Base-by-base conservation (phyloP, 2,888 invertebrate genomes). In the Tillus elongatus region DNA sequence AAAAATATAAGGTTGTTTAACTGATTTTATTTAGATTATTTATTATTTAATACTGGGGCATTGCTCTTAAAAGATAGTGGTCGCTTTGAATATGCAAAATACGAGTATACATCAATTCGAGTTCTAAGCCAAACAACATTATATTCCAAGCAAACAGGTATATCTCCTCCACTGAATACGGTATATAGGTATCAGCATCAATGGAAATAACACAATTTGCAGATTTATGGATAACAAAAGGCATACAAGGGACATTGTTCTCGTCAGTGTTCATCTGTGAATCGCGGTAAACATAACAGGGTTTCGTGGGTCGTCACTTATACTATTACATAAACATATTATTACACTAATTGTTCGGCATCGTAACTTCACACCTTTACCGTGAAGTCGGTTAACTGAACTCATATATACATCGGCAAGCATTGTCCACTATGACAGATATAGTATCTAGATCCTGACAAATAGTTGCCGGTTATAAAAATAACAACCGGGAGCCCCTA, bases 291-390 rank as follows among this genome's bases (percentile, higher is more conserved):
- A 42, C 39, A 42, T 38, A 28, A 50, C 42, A 52, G 42, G 40
- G 38, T 37, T 40, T 39, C 33, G 50, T 49, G 43, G 51, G 49
- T 43, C 35, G 53, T 36, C 36, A 35, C 40, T 41, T 48, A 50
- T 53, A 49, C 51, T 48, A 52, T n/a, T 8, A 50, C 57, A 54
- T 54, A 52, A 53, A 57, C 55, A 59, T 57, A 58, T 57, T 60
- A 60, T 60, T 56, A 58, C 56, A 51, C 58, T 61, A 62, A 61
- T 61, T 62, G 59, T 58, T 54, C 54, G 44, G 46, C 49, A 52
- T 56, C 58, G 58, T 61, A 61, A 62, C 54, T 61, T 61, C 61
- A 60, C 61, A 61, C 62, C 58, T 58, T 15, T 13, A 51, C 58
- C 50, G 58, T 43, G 49, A 51, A 57, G 57, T 54, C 41, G 44